A percentile compares a stretch with the other conserved stretches of the same genome.
These are phyloP conservation scores for Mobula hypostoma DNA, from an alignment of 2,113 vertebrate species.

Conservation along the genomic window DNA sequence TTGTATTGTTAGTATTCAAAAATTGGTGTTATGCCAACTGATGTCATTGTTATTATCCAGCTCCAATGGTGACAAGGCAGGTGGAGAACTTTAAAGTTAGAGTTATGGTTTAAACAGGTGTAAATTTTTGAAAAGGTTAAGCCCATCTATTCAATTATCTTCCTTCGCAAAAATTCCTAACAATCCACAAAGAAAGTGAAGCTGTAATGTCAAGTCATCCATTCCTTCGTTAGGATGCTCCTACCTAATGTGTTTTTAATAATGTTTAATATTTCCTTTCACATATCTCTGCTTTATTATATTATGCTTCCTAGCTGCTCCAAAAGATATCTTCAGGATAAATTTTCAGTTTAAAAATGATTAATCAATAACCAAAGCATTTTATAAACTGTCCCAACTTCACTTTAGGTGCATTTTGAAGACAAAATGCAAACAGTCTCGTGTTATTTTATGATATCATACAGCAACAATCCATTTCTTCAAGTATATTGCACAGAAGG, in stretches of 20 bases:
- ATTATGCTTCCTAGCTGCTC: background rate
- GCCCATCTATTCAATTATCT: background rate
- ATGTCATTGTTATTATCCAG: constrained; percentile 31
- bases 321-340: background rate
- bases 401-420: background rate
- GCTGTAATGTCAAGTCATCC: background rate
- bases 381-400: background rate
- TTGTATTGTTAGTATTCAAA: constrained; percentile 29
- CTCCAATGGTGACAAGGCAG: constrained; percentile 20
- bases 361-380: background rate
- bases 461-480: background rate
- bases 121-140: background rate
- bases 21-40: constrained; percentile 28
- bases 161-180: background rate
- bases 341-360: background rate
- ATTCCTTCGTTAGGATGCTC: background rate
- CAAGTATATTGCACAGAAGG: background rate
- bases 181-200: background rate
- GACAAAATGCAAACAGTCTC: background rate
- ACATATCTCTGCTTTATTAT: background rate
- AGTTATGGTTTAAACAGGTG: background rate
- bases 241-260: background rate
- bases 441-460: background rate
- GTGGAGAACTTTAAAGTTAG: constrained; percentile 11
- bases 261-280: background rate